These are phyloP conservation scores for Sphecodes monilicornis DNA, from an alignment of 2,888 invertebrate species.

Conservation along the genomic window DNA sequence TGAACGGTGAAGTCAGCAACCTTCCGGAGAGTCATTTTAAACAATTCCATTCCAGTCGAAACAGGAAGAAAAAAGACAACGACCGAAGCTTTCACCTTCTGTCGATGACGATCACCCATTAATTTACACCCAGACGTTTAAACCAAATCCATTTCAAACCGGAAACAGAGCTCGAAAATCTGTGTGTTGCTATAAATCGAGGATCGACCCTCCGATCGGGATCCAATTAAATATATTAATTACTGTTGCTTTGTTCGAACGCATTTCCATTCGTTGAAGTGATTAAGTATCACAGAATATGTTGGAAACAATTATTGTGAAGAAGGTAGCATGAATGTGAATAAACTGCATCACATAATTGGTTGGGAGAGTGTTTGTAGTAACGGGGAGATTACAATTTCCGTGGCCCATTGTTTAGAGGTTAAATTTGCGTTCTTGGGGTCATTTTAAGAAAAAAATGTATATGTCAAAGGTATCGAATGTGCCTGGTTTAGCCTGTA, in stretches of 20 bases:
- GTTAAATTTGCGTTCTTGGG: too few species aligned
- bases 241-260: neutral
- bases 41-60: constrained; percentile 47
- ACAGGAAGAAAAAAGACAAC: constrained; percentile 14
- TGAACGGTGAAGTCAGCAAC: constrained; percentile 51
- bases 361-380: too few species aligned
- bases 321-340: too few species aligned
- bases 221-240: constrained; percentile 14
- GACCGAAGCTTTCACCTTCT: constrained; percentile 44
- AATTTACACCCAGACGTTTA: constrained; percentile 41
- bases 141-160: constrained; percentile 14
- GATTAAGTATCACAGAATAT: neutral
- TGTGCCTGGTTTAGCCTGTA: too few species aligned
- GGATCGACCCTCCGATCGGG: neutral
- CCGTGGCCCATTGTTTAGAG: too few species aligned
- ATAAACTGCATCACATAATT: too few species aligned
- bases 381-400: too few species aligned
- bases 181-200: constrained; percentile 9
- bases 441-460: too few species aligned
- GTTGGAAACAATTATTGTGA: too few species aligned
- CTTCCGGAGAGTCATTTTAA: constrained; percentile 54
- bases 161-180: constrained; percentile 12
- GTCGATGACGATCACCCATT: constrained; percentile 41
- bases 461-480: too few species aligned
- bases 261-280: neutral